Evolutionary conservation across 2,888 invertebrate genomes (phyloP), one percentile per base, ranked within the genome.

Genomic region (Glomeris marginata): DNA sequence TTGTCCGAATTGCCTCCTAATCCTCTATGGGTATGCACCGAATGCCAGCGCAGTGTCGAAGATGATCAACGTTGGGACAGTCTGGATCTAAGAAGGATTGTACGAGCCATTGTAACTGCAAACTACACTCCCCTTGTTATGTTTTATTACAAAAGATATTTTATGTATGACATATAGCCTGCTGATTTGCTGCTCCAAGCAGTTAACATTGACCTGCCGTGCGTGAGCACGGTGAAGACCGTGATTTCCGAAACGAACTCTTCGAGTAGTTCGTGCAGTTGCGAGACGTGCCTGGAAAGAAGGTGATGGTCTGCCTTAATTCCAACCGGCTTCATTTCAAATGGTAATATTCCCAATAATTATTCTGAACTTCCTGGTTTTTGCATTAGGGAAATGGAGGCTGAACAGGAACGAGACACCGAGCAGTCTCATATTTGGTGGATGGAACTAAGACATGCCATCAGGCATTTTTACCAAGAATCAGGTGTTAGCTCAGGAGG

Each of bases 371-470:
- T 15, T 15, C 10, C 8, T 21, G 22, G 10, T 36, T 6, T 16
- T 28, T 28, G 4, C n/a, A 10, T 11, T 21, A 47, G 47, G 33
- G 41, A 40, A 10, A 21, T 47, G 15, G 47, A 47, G 28, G 22
- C 15, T 13, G 41, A 47, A 44, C 69, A 71, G 57, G 62, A 69
- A 49, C 63, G 65, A 41, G 69, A 71, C 55, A 67, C 68, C 10
- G 62, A 65, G 47, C 66, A 68, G 48, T 61, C 72, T 51, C 70
- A 70, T 55, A 64, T 66, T 52, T 62, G 68, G 45, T 74, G 73
- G 72, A 63, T 64, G 37, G 70, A 71, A 53, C 60, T 74, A 37
- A 63, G 69, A 22, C 68, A 69, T 48, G 65, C 69, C 49, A 69
- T 74, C 44, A 62, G 69, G 38, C 61, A 62, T 41, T 63, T 69